These are phyloP conservation scores for Cepaea nemoralis DNA, from an alignment of 1,140 invertebrate species.

Conservation along the genomic window DNA sequence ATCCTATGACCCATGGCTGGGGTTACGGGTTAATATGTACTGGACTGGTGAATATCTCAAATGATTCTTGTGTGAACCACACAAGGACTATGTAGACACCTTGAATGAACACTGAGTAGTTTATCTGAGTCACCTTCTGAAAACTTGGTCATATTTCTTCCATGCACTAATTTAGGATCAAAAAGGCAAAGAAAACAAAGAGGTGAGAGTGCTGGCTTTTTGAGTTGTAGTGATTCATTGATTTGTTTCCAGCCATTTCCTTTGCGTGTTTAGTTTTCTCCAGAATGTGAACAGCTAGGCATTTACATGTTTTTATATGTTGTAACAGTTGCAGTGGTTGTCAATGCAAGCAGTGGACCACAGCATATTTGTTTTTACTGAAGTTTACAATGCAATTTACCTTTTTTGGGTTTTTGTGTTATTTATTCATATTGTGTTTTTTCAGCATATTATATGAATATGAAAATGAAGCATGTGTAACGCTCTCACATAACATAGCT, in stretches of 20 bases:
- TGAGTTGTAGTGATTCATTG: not conserved
- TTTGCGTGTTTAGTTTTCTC: slow-evolving; percentile 11
- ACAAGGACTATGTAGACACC: no score
- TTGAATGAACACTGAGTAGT: no score
- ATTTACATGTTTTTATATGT: slow-evolving; percentile 12
- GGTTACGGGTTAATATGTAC: no score
- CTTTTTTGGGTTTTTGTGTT: not conserved
- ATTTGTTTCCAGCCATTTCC: not conserved
- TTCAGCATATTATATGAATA: not conserved
- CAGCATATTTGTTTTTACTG: no score
- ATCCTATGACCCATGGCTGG: no score
- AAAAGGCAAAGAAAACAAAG: slow-evolving; percentile 32
- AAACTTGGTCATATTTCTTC: slow-evolving; percentile 3
- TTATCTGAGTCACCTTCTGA: not conserved
- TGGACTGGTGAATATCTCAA: no score
- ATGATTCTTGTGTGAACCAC: no score
- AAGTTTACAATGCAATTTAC: not conserved
- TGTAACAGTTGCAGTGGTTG: not conserved
- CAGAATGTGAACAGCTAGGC: not conserved
- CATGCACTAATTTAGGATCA: slow-evolving; percentile 24
- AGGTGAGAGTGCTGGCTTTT: slow-evolving; percentile 32
- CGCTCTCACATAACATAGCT: not conserved
- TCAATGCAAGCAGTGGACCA: not conserved
- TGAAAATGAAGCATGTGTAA: not conserved
- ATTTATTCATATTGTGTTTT: not conserved